A percentile compares a stretch with the other conserved stretches of the same genome.
Evolutionary conservation across 2,797 vertebrate genomes (phyloP).

Genomic region (Limnodromus scolopaceus): DNA sequence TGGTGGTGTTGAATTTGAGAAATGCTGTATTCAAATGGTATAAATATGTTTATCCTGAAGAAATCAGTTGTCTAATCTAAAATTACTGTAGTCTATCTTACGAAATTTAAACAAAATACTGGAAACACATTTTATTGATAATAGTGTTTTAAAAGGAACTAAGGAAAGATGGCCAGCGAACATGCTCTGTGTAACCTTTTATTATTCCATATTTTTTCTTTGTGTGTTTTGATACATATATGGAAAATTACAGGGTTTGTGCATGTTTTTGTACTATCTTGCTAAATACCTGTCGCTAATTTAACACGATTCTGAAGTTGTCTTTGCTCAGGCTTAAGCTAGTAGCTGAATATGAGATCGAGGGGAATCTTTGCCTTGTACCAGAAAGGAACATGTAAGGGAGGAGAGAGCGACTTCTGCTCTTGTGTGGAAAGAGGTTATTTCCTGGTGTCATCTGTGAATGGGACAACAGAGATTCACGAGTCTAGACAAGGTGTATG

Average conservation of each 20-base stretch:
- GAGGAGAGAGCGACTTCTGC: not conserved
- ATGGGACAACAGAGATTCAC: not conserved
- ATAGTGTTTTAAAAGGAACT: not conserved
- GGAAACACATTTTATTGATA: not conserved
- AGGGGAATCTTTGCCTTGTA: not conserved
- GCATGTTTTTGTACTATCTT: not conserved
- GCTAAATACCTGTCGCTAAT: not conserved
- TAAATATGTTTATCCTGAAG: not conserved
- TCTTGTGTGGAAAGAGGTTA: not conserved
- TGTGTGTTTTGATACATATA: not conserved
- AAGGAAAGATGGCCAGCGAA: not conserved
- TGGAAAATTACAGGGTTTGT: not conserved
- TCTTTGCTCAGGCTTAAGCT: not conserved
- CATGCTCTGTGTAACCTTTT: not conserved
- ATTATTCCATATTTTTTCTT: not conserved
- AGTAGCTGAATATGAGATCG: not conserved
- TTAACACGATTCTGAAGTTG: not conserved
- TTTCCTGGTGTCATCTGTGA: not conserved
- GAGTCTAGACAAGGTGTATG: not conserved
- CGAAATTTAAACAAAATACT: not conserved
- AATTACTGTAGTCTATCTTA: not conserved
- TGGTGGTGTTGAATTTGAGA: not conserved
- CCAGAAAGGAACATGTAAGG: not conserved
- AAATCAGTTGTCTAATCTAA: not conserved
- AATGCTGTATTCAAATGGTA: not conserved